Conservation (phyloP, 2,797 vertebrate species). For the Molossus alvarezi region DNA sequence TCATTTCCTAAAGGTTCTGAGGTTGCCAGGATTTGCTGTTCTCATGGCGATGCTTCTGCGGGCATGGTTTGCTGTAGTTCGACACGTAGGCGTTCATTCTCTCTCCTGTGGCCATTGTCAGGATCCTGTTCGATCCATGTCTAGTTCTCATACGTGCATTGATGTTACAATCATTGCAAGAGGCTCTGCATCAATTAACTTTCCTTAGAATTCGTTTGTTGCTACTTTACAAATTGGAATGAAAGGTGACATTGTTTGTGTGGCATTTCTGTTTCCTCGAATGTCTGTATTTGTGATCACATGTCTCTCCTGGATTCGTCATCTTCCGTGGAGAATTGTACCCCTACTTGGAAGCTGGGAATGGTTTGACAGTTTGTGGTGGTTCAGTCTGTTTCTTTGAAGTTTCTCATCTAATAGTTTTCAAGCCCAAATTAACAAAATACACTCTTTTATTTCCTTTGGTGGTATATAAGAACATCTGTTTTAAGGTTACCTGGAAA, state of each 20-base stretch:
- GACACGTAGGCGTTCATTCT: background rate
- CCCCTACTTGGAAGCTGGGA: background rate
- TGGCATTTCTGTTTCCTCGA: background rate
- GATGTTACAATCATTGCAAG: background rate
- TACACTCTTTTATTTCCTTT: conserved; percentile 4
- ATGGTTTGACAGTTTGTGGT: background rate
- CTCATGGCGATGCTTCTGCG: rapidly evolving
- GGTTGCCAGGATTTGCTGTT: background rate
- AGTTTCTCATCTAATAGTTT: conserved; percentile 9
- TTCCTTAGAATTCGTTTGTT: conserved; percentile 29
- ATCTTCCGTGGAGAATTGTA: background rate
- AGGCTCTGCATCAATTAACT: background rate
- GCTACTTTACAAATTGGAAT: background rate
- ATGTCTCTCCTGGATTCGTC: background rate
- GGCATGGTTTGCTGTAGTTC: background rate
- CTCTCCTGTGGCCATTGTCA: background rate
- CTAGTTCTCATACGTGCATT: background rate
- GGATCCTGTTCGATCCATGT: background rate
- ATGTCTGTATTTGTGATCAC: background rate
- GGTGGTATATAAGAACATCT: background rate
- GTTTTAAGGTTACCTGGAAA: background rate
- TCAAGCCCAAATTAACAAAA: background rate
- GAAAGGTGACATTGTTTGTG: background rate
- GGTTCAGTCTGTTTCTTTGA: background rate
- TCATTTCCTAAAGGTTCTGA: too few species aligned